Evolutionary conservation across 2,888 invertebrate species (phyloP).

Genomic region (Pyrgus malvae): DNA sequence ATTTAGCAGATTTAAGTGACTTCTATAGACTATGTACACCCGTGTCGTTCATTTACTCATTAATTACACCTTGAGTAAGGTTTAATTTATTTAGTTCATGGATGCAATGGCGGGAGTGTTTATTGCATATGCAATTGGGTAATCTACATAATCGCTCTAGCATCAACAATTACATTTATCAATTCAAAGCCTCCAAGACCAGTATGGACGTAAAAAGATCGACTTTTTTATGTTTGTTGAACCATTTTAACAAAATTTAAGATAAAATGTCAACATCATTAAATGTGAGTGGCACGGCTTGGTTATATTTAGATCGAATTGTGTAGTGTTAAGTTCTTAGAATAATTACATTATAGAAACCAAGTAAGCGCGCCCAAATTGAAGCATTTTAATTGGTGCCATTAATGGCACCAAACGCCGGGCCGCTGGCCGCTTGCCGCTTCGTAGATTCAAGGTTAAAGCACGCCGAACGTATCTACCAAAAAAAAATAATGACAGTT

Average conservation of each 20-base stretch:
- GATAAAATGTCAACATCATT: conserved; percentile 32
- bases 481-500: too few relatives aligned
- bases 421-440: too few relatives aligned
- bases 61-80: neutral
- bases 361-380: too few relatives aligned
- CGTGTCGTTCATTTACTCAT: neutral
- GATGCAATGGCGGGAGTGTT: conserved; percentile 9
- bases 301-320: conserved; percentile 27
- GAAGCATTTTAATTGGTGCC: too few relatives aligned
- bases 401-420: too few relatives aligned
- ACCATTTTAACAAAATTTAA: conserved; percentile 14
- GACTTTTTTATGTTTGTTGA: neutral
- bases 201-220: conserved; percentile 11
- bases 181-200: neutral
- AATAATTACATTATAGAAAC: too few relatives aligned
- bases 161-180: conserved; percentile 3
- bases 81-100: conserved; percentile 22
- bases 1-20: neutral
- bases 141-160: conserved; percentile 14
- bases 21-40: neutral
- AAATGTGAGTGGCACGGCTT: conserved; percentile 17
- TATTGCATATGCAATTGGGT: conserved; percentile 16
- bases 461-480: too few relatives aligned
- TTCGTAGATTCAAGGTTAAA: too few relatives aligned
- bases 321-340: neutral